phyloP scores from a whole-genome alignment of 1,140 invertebrate genomes.

The Leptinotarsa texana region DNA sequence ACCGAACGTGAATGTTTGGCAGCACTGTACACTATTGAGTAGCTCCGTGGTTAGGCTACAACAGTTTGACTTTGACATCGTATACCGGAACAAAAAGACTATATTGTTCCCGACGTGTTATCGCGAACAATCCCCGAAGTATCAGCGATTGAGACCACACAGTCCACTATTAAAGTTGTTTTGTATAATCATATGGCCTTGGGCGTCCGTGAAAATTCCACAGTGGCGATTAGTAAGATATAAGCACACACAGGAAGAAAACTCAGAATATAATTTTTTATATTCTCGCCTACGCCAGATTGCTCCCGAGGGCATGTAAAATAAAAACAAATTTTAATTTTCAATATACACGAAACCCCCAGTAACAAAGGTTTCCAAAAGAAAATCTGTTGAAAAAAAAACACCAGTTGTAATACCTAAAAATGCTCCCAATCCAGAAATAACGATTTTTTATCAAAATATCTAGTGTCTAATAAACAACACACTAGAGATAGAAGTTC shows the following conservation, averaged over 20 bases:
- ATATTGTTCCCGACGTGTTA: slow-evolving; percentile 45
- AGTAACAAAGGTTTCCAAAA: no score
- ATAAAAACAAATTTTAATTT: no score
- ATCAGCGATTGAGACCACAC: slow-evolving; percentile 11
- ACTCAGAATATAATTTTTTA: no score
- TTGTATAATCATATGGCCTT: neutral
- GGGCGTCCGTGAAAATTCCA: slow-evolving; percentile 27
- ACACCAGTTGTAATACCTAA: no score
- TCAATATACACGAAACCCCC: no score
- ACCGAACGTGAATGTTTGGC: slow-evolving; percentile 56
- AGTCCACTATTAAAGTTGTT: neutral
- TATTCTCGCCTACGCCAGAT: no score
- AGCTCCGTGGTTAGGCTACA: slow-evolving; percentile 40
- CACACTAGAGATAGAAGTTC: no score
- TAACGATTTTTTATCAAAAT: no score
- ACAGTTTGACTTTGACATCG: slow-evolving; percentile 50
- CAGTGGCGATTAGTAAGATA: slow-evolving; percentile 19
- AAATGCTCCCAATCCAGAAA: no score
- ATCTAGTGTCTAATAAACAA: no score
- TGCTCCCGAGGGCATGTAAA: no score
- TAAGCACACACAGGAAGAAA: neutral
- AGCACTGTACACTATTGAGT: neutral
- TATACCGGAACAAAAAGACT: slow-evolving; percentile 45
- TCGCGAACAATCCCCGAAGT: neutral
- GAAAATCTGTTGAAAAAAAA: no score